Evolutionary conservation across 2,113 vertebrate genomes (phyloP).

Genomic region (Leptosomus discolor): DNA sequence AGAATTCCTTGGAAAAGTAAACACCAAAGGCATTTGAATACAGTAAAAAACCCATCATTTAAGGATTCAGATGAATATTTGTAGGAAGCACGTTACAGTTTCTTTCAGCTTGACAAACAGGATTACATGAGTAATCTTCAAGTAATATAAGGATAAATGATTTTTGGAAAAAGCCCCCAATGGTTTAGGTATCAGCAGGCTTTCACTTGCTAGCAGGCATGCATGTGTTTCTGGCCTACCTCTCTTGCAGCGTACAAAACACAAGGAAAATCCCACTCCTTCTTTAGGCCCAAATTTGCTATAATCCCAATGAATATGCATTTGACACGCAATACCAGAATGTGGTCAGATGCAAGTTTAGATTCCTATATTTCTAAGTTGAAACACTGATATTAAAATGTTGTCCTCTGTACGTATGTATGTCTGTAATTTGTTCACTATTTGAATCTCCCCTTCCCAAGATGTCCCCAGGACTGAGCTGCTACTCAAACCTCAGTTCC

Average conservation of each 20-base stretch:
- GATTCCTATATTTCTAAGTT: not conserved
- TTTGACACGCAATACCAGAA: not conserved
- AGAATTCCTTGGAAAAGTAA: conserved; percentile 5
- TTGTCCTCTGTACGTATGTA: not conserved
- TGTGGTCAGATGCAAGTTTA: not conserved
- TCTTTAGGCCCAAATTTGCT: conserved; percentile 23
- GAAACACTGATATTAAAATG: not conserved
- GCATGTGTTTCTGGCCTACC: conserved; percentile 26
- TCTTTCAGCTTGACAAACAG: conserved; percentile 60
- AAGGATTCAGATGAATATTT: conserved; percentile 30
- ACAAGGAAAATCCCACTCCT: conserved; percentile 20
- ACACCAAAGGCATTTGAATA: not conserved
- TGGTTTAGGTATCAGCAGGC: conserved; percentile 50
- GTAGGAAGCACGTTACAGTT: not conserved
- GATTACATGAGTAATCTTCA: conserved; percentile 67
- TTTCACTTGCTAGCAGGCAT: conserved; percentile 50
- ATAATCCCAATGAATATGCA: conserved; percentile 31
- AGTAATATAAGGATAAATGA: conserved; percentile 47
- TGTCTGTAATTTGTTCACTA: not conserved
- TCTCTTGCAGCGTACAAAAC: not conserved
- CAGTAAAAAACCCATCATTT: not conserved
- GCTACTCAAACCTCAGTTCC: not conserved
- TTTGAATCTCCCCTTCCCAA: not conserved
- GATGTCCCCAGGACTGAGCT: not conserved
- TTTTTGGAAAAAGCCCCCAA: conserved; percentile 32